Evolutionary conservation across 1,140 invertebrate genomes (phyloP).

Genomic region (Drosophila parvula): DNA sequence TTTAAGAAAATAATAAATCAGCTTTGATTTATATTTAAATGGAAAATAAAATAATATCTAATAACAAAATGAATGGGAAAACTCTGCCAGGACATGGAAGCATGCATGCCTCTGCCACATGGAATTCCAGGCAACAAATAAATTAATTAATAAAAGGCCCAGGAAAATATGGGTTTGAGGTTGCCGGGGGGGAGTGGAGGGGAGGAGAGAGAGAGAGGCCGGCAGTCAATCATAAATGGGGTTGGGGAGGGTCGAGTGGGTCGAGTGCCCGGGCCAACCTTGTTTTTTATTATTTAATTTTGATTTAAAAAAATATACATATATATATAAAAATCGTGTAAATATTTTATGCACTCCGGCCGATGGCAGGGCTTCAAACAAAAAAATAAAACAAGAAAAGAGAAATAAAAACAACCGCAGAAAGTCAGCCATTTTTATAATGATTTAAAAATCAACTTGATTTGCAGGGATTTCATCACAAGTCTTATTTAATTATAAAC

Average conservation of each 20-base stretch:
- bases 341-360: conserved; percentile 67
- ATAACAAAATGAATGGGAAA: conserved; percentile 35
- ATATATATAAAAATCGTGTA: conserved; percentile 50
- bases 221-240: background rate
- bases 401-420: background rate
- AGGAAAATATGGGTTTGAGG: conserved; percentile 19
- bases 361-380: conserved; percentile 11
- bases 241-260: background rate
- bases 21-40: background rate
- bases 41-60: conserved; percentile 16
- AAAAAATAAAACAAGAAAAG: background rate
- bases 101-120: conserved; percentile 2
- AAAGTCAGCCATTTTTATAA: conserved; percentile 11
- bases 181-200: conserved; percentile 1
- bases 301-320: conserved; percentile 62
- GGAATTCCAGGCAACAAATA: conserved; percentile 49
- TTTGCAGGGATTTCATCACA: background rate
- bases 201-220: background rate
- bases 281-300: conserved; percentile 74
- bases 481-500: background rate
- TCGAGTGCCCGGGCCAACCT: conserved; percentile 19
- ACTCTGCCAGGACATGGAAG: conserved; percentile 7
- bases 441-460: conserved; percentile 13
- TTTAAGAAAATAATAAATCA: background rate
- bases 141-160: conserved; percentile 80